These are phyloP conservation scores for Cochlearius cochlearius DNA, from an alignment of 2,113 vertebrate genomes.

Conservation along the genomic window DNA sequence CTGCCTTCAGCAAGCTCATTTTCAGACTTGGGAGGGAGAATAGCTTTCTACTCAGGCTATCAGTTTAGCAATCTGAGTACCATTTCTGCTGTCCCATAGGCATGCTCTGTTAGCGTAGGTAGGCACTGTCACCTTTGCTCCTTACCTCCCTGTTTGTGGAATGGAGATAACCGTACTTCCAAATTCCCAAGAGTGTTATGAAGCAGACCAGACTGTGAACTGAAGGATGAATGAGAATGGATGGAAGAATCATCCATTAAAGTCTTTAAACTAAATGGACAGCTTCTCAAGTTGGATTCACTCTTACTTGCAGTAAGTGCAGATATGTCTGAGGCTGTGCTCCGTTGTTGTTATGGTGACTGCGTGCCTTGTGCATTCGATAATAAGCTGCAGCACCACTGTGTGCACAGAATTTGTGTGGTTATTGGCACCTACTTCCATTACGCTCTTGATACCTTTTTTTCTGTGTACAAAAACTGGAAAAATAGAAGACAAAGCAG, in stretches of 20 bases:
- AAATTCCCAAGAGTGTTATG: neutral
- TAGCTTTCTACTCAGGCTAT: neutral
- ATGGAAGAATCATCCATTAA: neutral
- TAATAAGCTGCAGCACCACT: neutral
- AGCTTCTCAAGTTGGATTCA: neutral
- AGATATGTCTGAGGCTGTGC: neutral
- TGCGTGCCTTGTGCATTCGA: neutral
- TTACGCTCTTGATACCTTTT: neutral
- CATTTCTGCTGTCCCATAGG: rapidly evolving
- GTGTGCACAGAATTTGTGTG: neutral
- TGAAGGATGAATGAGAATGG: neutral
- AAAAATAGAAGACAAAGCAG: neutral
- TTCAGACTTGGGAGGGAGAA: neutral
- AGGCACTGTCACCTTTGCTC: neutral
- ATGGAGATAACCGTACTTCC: neutral
- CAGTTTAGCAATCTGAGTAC: neutral
- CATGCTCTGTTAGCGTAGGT: neutral
- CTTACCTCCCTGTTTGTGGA: neutral
- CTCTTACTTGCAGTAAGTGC: neutral
- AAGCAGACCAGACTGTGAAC: neutral
- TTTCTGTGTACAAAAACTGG: neutral
- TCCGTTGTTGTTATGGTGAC: neutral
- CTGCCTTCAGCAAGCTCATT: neutral
- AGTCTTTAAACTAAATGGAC: neutral
- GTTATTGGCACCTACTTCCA: neutral